Percentiles rank a stretch among this genome's conserved stretches.
Conservation (phyloP, 2,797 vertebrate genomes). For the Hoplostethus mediterraneus region DNA sequence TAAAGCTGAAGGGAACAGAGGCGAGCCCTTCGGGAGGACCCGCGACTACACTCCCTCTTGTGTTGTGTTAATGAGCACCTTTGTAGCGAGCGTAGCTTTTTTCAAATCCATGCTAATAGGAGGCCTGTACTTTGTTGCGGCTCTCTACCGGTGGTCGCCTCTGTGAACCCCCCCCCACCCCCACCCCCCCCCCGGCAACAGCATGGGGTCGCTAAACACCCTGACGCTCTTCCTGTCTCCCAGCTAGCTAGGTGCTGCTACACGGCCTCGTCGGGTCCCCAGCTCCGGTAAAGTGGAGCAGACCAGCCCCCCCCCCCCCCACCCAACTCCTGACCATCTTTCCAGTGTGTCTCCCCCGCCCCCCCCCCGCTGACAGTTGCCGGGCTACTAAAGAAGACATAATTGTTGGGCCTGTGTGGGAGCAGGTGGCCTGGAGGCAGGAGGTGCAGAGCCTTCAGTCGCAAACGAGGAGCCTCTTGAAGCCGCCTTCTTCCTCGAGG, state of each 20-base stretch:
- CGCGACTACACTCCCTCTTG: constrained; percentile 74
- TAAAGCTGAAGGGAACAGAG: constrained; percentile 74
- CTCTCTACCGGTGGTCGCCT: constrained; percentile 64
- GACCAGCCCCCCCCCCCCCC: background rate
- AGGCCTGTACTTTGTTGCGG: constrained; percentile 76
- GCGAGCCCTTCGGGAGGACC: constrained; percentile 71
- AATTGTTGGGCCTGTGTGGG: constrained; percentile 73
- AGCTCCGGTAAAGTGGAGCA: constrained; percentile 34
- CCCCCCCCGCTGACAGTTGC: constrained; percentile 75
- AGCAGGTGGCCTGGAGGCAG: constrained; percentile 71
- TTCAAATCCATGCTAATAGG: constrained; percentile 85
- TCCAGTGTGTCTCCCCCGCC: no score
- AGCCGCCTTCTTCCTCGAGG: constrained; percentile 66
- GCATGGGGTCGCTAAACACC: constrained; percentile 71
- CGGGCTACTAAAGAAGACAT: constrained; percentile 64
- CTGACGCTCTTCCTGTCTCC: constrained; percentile 61
- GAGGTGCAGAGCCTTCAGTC: constrained; percentile 58
- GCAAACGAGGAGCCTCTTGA: constrained; percentile 70
- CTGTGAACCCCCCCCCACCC: constrained; percentile 63
- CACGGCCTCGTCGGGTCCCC: constrained; percentile 38
- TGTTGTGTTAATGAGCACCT: constrained; percentile 87
- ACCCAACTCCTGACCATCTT: constrained; percentile 53
- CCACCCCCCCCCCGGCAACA: constrained; percentile 44
- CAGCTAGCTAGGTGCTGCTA: constrained; percentile 28
- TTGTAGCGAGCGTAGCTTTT: constrained; percentile 77